Base-by-base conservation (phyloP, 2,113 vertebrate species). In the Ptyas mucosa region DNA sequence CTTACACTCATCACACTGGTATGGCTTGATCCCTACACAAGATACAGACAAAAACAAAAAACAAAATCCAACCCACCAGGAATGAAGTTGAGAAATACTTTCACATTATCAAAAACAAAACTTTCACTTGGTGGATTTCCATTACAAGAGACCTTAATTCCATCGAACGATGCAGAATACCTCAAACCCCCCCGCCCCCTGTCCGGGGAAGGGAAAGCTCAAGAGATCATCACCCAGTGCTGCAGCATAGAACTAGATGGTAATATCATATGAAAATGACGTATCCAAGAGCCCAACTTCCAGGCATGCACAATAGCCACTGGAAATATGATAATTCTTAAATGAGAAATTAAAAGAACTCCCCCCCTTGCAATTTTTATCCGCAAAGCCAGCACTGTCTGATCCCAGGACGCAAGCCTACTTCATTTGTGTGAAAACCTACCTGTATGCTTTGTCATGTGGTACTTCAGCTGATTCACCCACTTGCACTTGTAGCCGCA, bases 401-500 rank as follows among this genome's bases (percentile, higher is more conserved):
- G 20, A 10, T 53, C 15, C n/a, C 8, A 1, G 29, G 46, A 20
- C 12, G n/a, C 43, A 0, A 21, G 0, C 9, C 51, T 26, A 15
- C 61, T n/a, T n/a, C 24, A 29, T 5, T 1, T 24, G 21, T 14
- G 49, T 18, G 43, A n/a, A 34, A 51, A 87, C 92, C 95, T 97
- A 99, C 99, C 99, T 39, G 99, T 99, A 96, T 99, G 99, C 93
- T 99, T 99, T 8, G 98, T 99, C 99, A 99, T 99, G 97, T 99
- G 99, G 93, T 99, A 99, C 96, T 99, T 99, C 94, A 99, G 98
- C 96, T 99, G 99, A 96, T 99, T 99, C 69, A 99, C 98, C 99
- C 99, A 99, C 94, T 99, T 99, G 98, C 99, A 99, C 96, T 99
- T 99, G 97, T 99, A 99, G 92, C 99, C 99, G 3, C 99, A 99